Evolutionary conservation across 2,113 vertebrate genomes (phyloP), one percentile per base, ranked within the genome.

Genomic region (Scolopax mira): DNA sequence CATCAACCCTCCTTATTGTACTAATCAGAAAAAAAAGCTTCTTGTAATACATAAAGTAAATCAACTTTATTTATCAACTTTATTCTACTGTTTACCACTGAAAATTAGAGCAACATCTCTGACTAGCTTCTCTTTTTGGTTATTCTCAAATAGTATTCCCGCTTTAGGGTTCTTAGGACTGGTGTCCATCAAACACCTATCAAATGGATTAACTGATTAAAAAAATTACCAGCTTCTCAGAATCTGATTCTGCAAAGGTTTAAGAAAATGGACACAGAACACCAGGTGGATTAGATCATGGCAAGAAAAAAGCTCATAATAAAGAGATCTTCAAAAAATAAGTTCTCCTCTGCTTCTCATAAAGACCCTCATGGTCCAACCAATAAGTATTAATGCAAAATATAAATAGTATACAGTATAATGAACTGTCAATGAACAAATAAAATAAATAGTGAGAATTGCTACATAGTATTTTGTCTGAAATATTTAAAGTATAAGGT

Each of bases 221-320:
- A 83, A 62, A 58, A 70, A 41, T 17, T 13, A 41, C 42, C 49
- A 60, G 2, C 22, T 75, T 71, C 57, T 72, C 33, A 83, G 30
- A 64, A 83, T 72, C 46, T 82, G 44, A 4, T 65, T 27, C 5
- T 15, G 30, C 13, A 73, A 51, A 70, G 4, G 31, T 75, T 44
- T 52, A 51, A 72, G 35, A 54, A 93, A 80, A 93, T 6, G 19
- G n/a, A 65, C 37, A 51, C 2, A 52, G 28, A 73, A 54, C 13
- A 42, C 2, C 4, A 55, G 18, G 5, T 16, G 19, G 5, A 4
- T 55, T 51, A 51, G 11, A 52, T 5, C 18, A 19, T 1, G 3
- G 8, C 18, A 83, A 70, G 4, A 86, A 77, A 80, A 58, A 2
- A 6, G 14, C 8, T 71, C 28, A 55, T 27, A 35, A 25, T 49